Base-by-base conservation (phyloP, 1,140 invertebrate genomes). In the Mylabris phalerata region DNA sequence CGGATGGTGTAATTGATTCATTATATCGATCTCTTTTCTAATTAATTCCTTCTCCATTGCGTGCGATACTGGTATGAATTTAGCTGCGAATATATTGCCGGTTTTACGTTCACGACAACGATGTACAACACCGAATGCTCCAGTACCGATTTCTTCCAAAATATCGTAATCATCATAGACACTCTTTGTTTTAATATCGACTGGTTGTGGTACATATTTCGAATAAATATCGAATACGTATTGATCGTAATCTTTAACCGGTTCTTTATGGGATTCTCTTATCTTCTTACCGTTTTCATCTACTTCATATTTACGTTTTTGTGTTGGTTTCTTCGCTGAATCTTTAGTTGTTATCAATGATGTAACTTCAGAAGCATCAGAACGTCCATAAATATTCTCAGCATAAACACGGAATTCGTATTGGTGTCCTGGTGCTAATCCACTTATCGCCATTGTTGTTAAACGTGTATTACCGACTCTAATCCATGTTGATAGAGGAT, bases 151-250 rank as follows among this genome's bases (percentile, higher is more conserved):
- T 82, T 99, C 97, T 78, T 99, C 98, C 11, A 98, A 80, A 60
- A 99, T 98, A 70, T 99, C 97, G 73, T 99, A 99, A 69, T 90
- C 89, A 71, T 99, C 96, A 71, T 98, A 98, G 0, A 99, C 93
- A 59, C 92, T 97, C 54, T 87, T 88, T 1, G 87, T 88, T 71
- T 93, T 96, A 64, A 98, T 93, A 68, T 98, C 94, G 24, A 98
- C 95, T 0, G 95, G 93, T 71, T 97, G 92, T 10, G 95, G 95
- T 50, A 95, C 88, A 66, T 93, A 96, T 74, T 97, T 97, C 66
- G 93, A 93, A 79, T 96, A 98, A 45, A 98, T 88, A 69, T 99
- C 95, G 71, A 98, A 94, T 4, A 98, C 95, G 77, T 93, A 98
- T 71, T 93, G 92, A 73, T 99, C 97, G 75, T 99, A 99, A 75